Base-by-base conservation (phyloP, 2,888 invertebrate genomes). In the Megastigmus dorsalis region DNA sequence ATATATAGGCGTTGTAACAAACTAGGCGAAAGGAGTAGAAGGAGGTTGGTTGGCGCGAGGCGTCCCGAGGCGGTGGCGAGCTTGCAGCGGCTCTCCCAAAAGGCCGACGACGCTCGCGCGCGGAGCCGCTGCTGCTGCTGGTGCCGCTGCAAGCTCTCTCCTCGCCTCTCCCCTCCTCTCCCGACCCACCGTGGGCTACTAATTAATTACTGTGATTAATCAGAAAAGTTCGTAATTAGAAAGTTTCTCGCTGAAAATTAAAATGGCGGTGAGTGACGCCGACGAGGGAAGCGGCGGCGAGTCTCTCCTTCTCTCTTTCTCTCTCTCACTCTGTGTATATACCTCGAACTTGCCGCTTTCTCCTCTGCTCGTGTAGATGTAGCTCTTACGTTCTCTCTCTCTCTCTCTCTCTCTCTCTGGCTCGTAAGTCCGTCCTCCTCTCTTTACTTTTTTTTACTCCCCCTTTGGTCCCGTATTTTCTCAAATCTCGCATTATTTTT, bases 191-290 rank as follows among this genome's bases (percentile, higher is more conserved):
- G 80, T 78, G 79, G 82, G 84, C 85, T 85, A 89, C 89, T 90
- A 90, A 90, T 90, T 90, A 90, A 90, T 90, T 90, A 90, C 89
- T 89, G 89, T 90, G 90, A 90, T 90, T 90, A 90, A 90, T 90
- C 89, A 90, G 89, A 89, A 90, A 90, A 90, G 89, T 90, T 90
- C 84, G 89, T 89, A 90, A 90, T 90, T 90, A 90, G 89, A 90
- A 90, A 90, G 90, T 90, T 90, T 89, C 89, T 86, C 88, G 84
- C 52, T 63, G 88, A 86, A 89, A 89, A 89, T 89, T 89, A 89
- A 89, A 89, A 88, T 88, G 86, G 86, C 85, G 85, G 18, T 60
- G 66, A 72, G 66, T 60, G 60, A 65, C 65, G 65, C 20, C 26
- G 30, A 26, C 62, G 66, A 57, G 60, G 36, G 36, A 50, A 54